Base-by-base conservation (phyloP, 92 coral and sea anemone species). In the Palythoa caribaeorum region DNA sequence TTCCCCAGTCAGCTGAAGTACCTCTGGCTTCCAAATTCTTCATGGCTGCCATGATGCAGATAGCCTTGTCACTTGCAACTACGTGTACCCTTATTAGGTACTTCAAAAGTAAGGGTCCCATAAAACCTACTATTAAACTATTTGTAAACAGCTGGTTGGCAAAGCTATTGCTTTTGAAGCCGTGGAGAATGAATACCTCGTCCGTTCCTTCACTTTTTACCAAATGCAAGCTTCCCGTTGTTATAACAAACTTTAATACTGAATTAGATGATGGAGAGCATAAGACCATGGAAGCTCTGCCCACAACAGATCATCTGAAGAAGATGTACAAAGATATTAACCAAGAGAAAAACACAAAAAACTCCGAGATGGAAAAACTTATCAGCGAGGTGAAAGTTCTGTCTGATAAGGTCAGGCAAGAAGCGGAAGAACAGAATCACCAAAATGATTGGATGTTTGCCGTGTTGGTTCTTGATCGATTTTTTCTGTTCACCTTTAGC, bases 1-100 rank as follows among this genome's bases (percentile, higher is more conserved):
- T 74, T 11, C 78, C 78, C 6, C 53, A n/a, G 50, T 36, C 78
- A 12, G 38, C 78, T 1, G 78, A 74, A 17, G 73, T 68, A 13
- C 94, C 94, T 4, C 74, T 93, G 54, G 92, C 91, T 52, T 89
- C 94, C 10, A 93, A 93, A 74, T 88, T 93, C 71, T 88, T 91
- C 66, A 47, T 93, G 87, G 91, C 78, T 1, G 75, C 78, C 52
- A 91, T 87, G 78, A 81, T 89, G 16, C 90, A 91, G 71, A 89
- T 91, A 14, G 85, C 92, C 8, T 15, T 91, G 8, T 93, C 94
- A 44, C 89, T 93, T 7, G 80, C 85, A 0, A 90, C 90, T 1
- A 93, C 94, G 1, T 93, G 93, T 78, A 80, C 91, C 40, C 75
- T 84, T 3, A 88, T 91, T 12, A 85, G 63, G 55, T 75, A 72